Conservation (phyloP, 1,140 invertebrate genomes). For the Aphaenogaster floridana region DNA sequence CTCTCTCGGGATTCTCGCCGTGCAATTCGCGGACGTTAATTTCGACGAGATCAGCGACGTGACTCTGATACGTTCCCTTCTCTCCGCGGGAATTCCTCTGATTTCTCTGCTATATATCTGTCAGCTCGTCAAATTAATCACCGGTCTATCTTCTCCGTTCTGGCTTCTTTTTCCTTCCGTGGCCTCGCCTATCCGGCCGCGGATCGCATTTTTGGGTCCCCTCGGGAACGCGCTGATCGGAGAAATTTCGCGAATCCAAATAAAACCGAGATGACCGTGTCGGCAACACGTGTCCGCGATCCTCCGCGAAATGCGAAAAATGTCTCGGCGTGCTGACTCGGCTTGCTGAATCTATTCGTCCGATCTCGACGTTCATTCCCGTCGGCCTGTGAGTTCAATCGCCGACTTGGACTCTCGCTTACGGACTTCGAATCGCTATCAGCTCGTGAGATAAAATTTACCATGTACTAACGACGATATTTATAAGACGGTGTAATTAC, state of each 20-base stretch:
- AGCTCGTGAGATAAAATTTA: constrained; percentile 35
- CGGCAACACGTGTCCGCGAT: constrained; percentile 65
- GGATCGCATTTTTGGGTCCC: constrained; percentile 57
- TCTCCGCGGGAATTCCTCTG: constrained; percentile 12
- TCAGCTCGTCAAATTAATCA: constrained; percentile 63
- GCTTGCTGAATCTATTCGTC: constrained; percentile 57
- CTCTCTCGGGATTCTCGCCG: background rate
- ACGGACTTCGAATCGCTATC: constrained; percentile 9
- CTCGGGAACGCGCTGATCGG: constrained; percentile 48
- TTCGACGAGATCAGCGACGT: background rate
- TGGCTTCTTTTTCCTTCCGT: background rate
- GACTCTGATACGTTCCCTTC: constrained; percentile 13
- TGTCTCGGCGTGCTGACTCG: constrained; percentile 61
- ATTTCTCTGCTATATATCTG: constrained; percentile 62
- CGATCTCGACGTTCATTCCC: constrained; percentile 59
- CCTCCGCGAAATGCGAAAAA: constrained; percentile 73
- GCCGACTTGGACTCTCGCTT: background rate
- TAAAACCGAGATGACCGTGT: constrained; percentile 68
- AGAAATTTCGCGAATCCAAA: constrained; percentile 73
- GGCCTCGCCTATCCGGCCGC: constrained; percentile 18
- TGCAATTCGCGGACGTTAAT: background rate
- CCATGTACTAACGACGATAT: background rate
- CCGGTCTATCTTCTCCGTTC: constrained; percentile 28
- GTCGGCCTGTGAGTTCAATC: background rate
- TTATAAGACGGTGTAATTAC: constrained; percentile 27